Percentiles rank a stretch among this genome's conserved stretches.
phyloP scores from a whole-genome alignment of 2,113 vertebrate species.

The Balaenoptera acutorostrata region DNA sequence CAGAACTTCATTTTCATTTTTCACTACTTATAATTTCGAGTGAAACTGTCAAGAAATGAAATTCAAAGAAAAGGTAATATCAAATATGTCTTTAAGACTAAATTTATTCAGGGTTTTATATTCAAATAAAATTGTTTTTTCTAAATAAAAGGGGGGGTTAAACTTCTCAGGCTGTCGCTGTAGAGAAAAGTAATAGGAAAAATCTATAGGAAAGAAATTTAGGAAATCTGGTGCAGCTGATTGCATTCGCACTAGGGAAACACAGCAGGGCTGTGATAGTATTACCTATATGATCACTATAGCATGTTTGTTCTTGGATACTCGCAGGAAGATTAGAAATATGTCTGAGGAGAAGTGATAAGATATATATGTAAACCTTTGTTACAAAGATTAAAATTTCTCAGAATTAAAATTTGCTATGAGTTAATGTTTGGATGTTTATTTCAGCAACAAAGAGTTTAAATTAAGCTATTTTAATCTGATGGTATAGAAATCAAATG shows the following conservation, averaged over 20 bases:
- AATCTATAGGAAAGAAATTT: constrained; percentile 39
- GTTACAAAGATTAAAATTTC: neutral
- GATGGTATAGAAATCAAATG: neutral
- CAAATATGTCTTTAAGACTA: constrained; percentile 39
- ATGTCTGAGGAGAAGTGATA: constrained; percentile 25
- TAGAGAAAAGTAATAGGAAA: constrained; percentile 53
- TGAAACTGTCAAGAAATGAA: constrained; percentile 58
- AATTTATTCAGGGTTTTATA: constrained; percentile 49
- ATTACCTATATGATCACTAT: constrained; percentile 13
- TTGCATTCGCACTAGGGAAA: neutral
- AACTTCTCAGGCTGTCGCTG: constrained; percentile 27
- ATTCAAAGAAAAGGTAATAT: constrained; percentile 49
- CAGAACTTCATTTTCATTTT: constrained; percentile 38
- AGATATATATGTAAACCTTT: constrained; percentile 37
- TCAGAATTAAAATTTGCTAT: constrained; percentile 42
- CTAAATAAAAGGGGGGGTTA: constrained; percentile 42
- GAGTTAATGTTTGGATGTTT: constrained; percentile 41
- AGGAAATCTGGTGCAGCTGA: constrained; percentile 22
- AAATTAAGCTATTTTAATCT: constrained; percentile 39
- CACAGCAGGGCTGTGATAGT: neutral
- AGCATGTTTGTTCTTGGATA: neutral
- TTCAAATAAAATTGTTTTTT: constrained; percentile 59
- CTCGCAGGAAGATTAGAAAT: constrained; percentile 18
- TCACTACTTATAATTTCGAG: constrained; percentile 54
- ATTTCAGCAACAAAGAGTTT: constrained; percentile 27